These are phyloP conservation scores for Oreotrochilus melanogaster DNA, from an alignment of 2,113 vertebrate genomes.

Conservation along the genomic window DNA sequence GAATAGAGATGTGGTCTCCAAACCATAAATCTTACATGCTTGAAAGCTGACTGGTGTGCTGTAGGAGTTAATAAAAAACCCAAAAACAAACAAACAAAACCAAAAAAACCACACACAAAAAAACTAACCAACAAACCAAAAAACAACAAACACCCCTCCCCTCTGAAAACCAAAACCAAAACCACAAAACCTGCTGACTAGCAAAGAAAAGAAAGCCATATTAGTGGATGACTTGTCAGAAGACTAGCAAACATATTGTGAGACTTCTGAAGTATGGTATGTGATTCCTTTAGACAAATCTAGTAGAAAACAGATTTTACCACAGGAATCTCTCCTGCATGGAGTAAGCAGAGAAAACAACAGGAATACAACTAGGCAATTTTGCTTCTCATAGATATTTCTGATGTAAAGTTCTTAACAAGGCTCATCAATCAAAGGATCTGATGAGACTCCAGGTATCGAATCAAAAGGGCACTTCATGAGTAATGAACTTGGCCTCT, in stretches of 20 bases:
- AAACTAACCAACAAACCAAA: not conserved
- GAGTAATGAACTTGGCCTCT: not conserved
- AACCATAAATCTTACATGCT: not conserved
- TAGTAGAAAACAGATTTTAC: not conserved
- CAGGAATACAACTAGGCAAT: not conserved
- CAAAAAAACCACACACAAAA: too few relatives aligned
- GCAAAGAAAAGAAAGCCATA: not conserved
- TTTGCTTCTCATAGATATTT: not conserved
- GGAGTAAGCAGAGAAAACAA: not conserved
- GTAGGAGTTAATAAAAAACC: not conserved
- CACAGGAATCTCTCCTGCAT: not conserved
- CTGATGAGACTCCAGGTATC: not conserved
- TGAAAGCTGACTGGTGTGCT: not conserved
- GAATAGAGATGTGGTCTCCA: not conserved
- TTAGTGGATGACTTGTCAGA: not conserved
- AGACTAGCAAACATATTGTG: accelerated
- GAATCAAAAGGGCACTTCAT: accelerated
- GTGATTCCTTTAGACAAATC: not conserved
- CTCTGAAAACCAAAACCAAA: not conserved
- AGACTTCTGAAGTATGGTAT: not conserved
- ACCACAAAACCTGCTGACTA: accelerated
- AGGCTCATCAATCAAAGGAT: not conserved
- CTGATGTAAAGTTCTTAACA: not conserved
- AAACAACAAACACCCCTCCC: too few relatives aligned
- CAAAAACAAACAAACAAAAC: too few relatives aligned